A percentile compares a stretch with the other conserved stretches of the same genome.
phyloP scores from a whole-genome alignment of 2,797 vertebrate genomes.

The Adrianichthys oophorus region DNA sequence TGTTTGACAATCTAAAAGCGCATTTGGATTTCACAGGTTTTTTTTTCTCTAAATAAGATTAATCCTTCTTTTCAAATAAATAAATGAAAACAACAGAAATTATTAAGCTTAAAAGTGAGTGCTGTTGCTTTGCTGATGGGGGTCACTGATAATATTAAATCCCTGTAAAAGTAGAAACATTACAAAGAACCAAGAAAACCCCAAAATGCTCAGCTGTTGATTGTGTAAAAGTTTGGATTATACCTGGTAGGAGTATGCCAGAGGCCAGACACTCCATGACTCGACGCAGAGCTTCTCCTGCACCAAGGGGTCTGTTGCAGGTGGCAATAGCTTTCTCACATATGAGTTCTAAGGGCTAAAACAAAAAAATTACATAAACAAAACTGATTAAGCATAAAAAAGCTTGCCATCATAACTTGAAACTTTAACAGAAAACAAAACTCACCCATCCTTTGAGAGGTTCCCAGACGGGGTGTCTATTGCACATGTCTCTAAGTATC shows the following conservation, averaged over 20 bases:
- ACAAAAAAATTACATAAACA: slow-evolving; percentile 2
- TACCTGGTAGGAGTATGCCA: slow-evolving; percentile 96
- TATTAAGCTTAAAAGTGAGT: too few species aligned
- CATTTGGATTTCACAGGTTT: too few species aligned
- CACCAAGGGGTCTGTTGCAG: slow-evolving; percentile 96
- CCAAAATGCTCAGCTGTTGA: neutral
- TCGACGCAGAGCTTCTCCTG: slow-evolving; percentile 94
- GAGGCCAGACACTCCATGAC: slow-evolving; percentile 99
- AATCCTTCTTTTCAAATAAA: too few species aligned
- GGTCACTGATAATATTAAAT: too few species aligned
- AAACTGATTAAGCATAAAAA: neutral
- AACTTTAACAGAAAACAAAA: slow-evolving; percentile 27
- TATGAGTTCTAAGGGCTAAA: slow-evolving; percentile 93
- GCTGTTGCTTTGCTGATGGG: too few species aligned
- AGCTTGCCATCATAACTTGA: neutral
- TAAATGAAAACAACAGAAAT: too few species aligned
- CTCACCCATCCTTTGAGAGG: slow-evolving; percentile 98
- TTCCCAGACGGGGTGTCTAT: slow-evolving; percentile 92
- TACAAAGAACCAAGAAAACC: too few species aligned
- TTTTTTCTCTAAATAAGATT: too few species aligned
- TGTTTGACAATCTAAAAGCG: too few species aligned
- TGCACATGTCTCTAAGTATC: slow-evolving; percentile 98
- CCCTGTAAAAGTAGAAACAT: too few species aligned
- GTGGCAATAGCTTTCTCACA: slow-evolving; percentile 99
- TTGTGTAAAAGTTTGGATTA: slow-evolving; percentile 2